Conservation (phyloP, 2,797 vertebrate species). For the Loriculus beryllinus region DNA sequence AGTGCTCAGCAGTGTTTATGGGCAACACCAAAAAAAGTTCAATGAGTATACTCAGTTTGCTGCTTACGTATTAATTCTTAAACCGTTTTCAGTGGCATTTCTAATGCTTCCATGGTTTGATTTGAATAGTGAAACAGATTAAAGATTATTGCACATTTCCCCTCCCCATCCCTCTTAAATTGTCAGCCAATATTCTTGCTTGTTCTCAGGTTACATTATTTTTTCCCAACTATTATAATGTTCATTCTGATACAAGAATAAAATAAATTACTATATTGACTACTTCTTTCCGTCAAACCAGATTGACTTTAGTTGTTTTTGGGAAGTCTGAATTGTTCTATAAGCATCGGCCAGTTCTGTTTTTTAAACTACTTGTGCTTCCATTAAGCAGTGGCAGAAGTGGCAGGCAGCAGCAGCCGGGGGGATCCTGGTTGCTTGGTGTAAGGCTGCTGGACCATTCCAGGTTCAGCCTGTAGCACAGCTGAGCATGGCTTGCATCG, state of each 20-base stretch:
- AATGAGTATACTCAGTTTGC: background rate
- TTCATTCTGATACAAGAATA: background rate
- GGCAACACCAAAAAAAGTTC: background rate
- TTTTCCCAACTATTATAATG: background rate
- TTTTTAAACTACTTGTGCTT: background rate
- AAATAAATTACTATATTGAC: background rate
- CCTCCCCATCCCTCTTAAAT: background rate
- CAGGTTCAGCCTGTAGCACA: background rate
- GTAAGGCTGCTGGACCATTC: background rate
- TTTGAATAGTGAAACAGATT: background rate
- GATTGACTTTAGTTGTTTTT: background rate
- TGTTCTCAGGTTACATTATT: background rate
- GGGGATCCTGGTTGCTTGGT: accelerated
- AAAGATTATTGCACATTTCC: background rate
- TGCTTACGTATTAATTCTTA: background rate
- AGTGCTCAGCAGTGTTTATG: background rate
- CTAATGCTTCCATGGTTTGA: background rate
- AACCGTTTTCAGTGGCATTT: background rate
- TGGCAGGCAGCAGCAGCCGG: background rate
- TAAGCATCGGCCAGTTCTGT: background rate
- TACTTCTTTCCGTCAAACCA: background rate
- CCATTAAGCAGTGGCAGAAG: background rate
- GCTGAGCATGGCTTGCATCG: background rate
- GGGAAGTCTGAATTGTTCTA: background rate
- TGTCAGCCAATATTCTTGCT: background rate